Evolutionary conservation across 2,797 vertebrate species (phyloP).

Genomic region (Orestias chungarensis): DNA sequence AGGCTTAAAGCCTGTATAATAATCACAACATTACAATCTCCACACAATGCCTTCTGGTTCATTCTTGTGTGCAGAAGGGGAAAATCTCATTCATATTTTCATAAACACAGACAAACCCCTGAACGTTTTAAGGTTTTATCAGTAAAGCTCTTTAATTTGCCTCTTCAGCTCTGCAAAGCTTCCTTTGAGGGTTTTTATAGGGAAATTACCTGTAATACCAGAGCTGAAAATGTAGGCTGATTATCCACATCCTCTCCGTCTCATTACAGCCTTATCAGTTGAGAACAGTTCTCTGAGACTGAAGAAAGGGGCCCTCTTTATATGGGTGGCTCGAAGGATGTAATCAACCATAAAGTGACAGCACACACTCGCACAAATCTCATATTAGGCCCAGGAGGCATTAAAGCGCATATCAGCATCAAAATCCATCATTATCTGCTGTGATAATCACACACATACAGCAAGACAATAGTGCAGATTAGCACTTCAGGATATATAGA

Average conservation of each 20-base stretch:
- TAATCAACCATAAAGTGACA: slow-evolving; percentile 72
- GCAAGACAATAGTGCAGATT: slow-evolving; percentile 48
- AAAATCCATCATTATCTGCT: slow-evolving; percentile 58
- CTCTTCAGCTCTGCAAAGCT: slow-evolving; percentile 71
- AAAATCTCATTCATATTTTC: slow-evolving; percentile 63
- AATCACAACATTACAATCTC: slow-evolving; percentile 74
- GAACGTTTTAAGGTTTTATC: slow-evolving; percentile 78
- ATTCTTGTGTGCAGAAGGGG: slow-evolving; percentile 30
- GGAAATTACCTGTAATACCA: slow-evolving; percentile 80
- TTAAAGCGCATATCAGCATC: slow-evolving; percentile 45
- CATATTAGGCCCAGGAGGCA: slow-evolving; percentile 50
- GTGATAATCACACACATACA: slow-evolving; percentile 49
- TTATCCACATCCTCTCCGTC: slow-evolving; percentile 74
- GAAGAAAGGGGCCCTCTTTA: slow-evolving; percentile 60
- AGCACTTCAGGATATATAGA: slow-evolving; percentile 11
- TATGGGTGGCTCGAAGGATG: slow-evolving; percentile 62
- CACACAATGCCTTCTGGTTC: slow-evolving; percentile 55
- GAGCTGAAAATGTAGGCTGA: slow-evolving; percentile 72
- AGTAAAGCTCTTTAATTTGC: slow-evolving; percentile 79
- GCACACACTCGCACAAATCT: slow-evolving; percentile 55
- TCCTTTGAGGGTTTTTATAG: slow-evolving; percentile 70
- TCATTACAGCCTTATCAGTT: slow-evolving; percentile 76
- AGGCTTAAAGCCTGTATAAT: slow-evolving; percentile 61
- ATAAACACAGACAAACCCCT: slow-evolving; percentile 64
- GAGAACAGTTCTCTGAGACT: slow-evolving; percentile 66